Evolutionary conservation across 2,113 vertebrate genomes (phyloP).

Genomic region (Microtus ochrogaster): DNA sequence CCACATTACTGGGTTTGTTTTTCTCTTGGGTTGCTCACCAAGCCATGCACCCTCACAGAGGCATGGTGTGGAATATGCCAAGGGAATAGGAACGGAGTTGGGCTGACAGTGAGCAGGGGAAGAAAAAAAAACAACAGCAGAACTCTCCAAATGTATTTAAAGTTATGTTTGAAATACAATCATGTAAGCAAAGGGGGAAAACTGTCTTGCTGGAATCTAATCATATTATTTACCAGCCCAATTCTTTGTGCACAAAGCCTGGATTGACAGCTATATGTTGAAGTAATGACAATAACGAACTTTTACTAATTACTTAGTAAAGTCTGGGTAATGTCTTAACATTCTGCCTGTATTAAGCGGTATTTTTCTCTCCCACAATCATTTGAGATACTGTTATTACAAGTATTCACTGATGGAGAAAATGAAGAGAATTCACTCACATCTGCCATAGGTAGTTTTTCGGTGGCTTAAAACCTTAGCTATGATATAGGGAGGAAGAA

Average conservation of each 20-base stretch:
- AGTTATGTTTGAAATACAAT: conserved; percentile 47
- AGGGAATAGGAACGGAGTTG: neutral
- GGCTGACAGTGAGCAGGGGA: neutral
- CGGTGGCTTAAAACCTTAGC: too few relatives aligned
- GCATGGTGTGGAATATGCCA: neutral
- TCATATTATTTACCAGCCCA: neutral
- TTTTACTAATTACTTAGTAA: neutral
- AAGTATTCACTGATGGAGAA: neutral
- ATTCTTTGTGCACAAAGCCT: neutral
- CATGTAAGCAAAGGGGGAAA: neutral
- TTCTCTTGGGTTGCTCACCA: conserved; percentile 13
- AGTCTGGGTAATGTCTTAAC: neutral
- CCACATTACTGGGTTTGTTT: conserved; percentile 59
- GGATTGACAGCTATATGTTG: neutral
- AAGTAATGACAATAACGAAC: neutral
- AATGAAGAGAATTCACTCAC: neutral
- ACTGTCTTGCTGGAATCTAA: neutral
- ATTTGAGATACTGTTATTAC: neutral
- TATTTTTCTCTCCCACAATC: neutral
- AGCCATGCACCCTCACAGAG: neutral
- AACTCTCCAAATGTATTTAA: conserved; percentile 26
- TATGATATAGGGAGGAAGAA: neutral
- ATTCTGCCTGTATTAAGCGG: neutral
- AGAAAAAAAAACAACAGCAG: neutral
- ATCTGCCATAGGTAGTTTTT: neutral